Conservation (phyloP, 1,140 invertebrate species). For the Chironomus tepperi region DNA sequence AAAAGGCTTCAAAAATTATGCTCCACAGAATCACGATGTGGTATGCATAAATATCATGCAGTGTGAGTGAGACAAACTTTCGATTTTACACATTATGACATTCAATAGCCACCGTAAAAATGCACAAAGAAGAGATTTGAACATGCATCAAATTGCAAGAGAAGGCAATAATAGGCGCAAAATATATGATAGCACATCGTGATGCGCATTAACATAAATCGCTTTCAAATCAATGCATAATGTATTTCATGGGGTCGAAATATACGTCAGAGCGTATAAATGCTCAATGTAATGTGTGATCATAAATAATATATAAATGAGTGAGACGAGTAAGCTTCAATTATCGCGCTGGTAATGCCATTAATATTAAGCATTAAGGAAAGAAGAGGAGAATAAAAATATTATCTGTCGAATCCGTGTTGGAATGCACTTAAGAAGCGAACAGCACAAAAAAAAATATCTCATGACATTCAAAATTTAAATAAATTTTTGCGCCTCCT, state of each 20-base stretch:
- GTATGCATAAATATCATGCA: too few species aligned
- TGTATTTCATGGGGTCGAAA: slow-evolving; percentile 1
- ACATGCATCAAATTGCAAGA: too few species aligned
- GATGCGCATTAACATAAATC: slow-evolving; percentile 16
- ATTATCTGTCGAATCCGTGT: slow-evolving; percentile 2
- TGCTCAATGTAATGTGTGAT: background rate
- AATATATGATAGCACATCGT: background rate
- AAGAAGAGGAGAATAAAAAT: too few species aligned
- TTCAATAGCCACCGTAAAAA: too few species aligned
- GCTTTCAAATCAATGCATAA: slow-evolving; percentile 24
- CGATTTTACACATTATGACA: too few species aligned
- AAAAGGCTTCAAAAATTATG: too few species aligned
- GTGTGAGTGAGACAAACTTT: too few species aligned
- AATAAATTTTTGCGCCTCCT: background rate
- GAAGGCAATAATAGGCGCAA: background rate
- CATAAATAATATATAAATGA: slow-evolving; percentile 11
- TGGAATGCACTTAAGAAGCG: slow-evolving; percentile 18
- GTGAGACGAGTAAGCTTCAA: background rate
- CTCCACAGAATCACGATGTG: too few species aligned
- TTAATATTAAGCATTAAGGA: background rate
- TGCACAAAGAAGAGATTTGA: too few species aligned
- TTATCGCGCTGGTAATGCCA: slow-evolving; percentile 20
- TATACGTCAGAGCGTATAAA: background rate
- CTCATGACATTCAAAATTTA: background rate
- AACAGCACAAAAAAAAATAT: background rate